A percentile compares a stretch with the other conserved stretches of the same genome.
Conservation (phyloP, 2,888 invertebrate genomes). For the Beris morrisii region DNA sequence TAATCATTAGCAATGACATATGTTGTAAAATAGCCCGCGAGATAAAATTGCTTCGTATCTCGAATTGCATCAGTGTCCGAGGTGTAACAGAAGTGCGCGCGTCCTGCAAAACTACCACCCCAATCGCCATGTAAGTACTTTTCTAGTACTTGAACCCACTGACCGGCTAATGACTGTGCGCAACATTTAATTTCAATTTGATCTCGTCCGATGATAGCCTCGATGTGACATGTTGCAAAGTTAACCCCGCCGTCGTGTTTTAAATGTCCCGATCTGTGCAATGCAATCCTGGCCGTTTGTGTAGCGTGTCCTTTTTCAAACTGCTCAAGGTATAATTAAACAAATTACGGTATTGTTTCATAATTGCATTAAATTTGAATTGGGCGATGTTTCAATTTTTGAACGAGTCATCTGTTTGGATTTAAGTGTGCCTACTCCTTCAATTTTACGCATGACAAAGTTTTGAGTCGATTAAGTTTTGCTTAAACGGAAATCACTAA, state of each 20-base stretch:
- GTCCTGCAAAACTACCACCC: neutral
- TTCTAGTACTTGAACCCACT: slow-evolving; percentile 11
- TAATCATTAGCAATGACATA: slow-evolving; percentile 31
- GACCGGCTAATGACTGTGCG: slow-evolving; percentile 31
- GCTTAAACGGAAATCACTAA: no score
- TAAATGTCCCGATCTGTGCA: slow-evolving; percentile 17
- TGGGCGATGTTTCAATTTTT: neutral
- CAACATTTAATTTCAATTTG: slow-evolving; percentile 34
- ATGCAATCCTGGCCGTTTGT: slow-evolving; percentile 21
- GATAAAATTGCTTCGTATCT: slow-evolving; percentile 20
- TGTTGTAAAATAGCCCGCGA: slow-evolving; percentile 18
- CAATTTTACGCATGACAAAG: slow-evolving; percentile 24
- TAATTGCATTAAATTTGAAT: slow-evolving; percentile 29
- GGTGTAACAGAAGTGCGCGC: slow-evolving; percentile 21
- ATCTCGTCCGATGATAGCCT: slow-evolving; percentile 25
- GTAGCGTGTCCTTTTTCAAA: slow-evolving; percentile 12
- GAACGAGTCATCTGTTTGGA: slow-evolving; percentile 27
- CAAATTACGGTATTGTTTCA: slow-evolving; percentile 28
- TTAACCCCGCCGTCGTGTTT: neutral
- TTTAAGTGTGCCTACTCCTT: slow-evolving; percentile 8
- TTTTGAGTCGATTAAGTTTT: no score
- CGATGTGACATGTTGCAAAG: slow-evolving; percentile 26
- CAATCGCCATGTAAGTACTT: neutral
- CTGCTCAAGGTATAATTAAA: slow-evolving; percentile 27
- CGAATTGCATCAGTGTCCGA: slow-evolving; percentile 26